Percentiles rank a stretch among this genome's conserved stretches.
Evolutionary conservation across 2,113 vertebrate species (phyloP).

Genomic region (Pandion haliaetus): DNA sequence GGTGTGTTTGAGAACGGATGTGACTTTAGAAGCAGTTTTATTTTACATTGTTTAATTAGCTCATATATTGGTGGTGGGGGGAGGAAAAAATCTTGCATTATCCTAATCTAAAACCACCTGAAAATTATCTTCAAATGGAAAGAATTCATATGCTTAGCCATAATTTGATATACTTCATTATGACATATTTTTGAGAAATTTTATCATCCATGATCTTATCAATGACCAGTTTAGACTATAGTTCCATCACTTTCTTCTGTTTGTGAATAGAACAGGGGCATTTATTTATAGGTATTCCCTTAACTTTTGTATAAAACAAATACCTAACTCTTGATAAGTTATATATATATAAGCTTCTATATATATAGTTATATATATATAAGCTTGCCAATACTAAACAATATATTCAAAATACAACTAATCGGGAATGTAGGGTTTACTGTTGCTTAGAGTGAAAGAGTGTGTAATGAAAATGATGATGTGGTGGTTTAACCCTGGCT

Average conservation of each 20-base stretch:
- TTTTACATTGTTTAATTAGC: background rate
- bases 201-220: background rate
- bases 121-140: background rate
- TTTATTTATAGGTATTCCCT: background rate
- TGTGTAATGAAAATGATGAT: background rate
- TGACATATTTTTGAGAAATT: background rate
- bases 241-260: background rate
- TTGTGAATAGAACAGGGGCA: background rate
- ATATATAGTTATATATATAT: too few species aligned
- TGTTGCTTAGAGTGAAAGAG: background rate
- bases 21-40: background rate
- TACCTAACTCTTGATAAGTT: background rate
- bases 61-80: rapidly evolving
- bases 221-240: background rate
- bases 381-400: background rate
- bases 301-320: background rate
- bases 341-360: background rate
- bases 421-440: background rate
- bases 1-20: background rate
- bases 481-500: too few species aligned
- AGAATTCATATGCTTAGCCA: background rate
- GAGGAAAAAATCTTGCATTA: background rate
- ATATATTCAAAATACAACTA: background rate
- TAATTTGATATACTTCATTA: background rate
- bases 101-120: background rate